Evolutionary conservation across 2,888 invertebrate genomes (phyloP).

Genomic region (Cataglyphis cursor): DNA sequence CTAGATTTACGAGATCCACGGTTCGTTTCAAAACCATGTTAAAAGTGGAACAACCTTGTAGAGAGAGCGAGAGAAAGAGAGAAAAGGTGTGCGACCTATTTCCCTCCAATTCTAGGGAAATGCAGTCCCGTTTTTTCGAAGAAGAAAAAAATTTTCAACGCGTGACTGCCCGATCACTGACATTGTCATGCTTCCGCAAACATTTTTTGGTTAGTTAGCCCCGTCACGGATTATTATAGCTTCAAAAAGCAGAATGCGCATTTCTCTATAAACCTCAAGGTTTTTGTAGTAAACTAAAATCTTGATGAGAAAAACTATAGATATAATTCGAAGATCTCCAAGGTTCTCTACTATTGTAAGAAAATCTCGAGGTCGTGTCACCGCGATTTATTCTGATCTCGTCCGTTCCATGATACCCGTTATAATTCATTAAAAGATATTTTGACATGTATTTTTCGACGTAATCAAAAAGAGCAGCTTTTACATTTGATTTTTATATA

Average conservation of each 20-base stretch:
- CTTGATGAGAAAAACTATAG: conserved; percentile 4
- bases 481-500: background rate
- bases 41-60: conserved; percentile 76
- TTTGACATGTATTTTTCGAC: background rate
- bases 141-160: conserved; percentile 71
- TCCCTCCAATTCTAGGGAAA: conserved; percentile 66
- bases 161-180: conserved; percentile 78
- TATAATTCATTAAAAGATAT: background rate
- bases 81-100: conserved; percentile 58
- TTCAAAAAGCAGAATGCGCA: conserved; percentile 49
- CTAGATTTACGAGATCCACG: conserved; percentile 81
- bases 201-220: conserved; percentile 78
- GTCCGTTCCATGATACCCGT: background rate
- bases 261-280: conserved; percentile 60
- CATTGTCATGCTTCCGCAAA: conserved; percentile 83
- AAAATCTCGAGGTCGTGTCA: conserved; percentile 59
- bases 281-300: conserved; percentile 59
- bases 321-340: background rate
- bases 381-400: conserved; percentile 73
- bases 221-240: conserved; percentile 80
- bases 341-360: conserved; percentile 15
- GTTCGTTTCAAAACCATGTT: conserved; percentile 79
- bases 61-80: background rate
- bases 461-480: background rate
- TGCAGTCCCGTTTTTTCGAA: conserved; percentile 69